Percentiles rank a stretch among this genome's conserved stretches.
phyloP scores from a whole-genome alignment of 2,888 invertebrate species.

The Calliopum simillimum region DNA sequence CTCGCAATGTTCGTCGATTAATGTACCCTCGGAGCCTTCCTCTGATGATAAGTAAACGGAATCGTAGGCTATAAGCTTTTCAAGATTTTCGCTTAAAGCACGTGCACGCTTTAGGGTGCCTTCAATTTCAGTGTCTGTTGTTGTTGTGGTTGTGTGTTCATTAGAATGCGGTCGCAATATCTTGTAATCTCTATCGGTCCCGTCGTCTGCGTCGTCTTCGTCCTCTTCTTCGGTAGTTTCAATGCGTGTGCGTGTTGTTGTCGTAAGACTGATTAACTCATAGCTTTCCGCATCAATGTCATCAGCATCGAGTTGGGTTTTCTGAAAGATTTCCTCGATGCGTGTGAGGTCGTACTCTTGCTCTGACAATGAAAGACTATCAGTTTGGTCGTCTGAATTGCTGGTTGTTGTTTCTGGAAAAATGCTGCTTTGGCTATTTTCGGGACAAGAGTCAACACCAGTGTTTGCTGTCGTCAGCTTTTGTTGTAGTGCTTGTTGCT shows the following conservation, averaged over 20 bases:
- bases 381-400: conserved; percentile 65
- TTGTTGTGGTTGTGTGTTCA: conserved; percentile 32
- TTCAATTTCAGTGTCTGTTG: conserved; percentile 38
- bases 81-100: conserved; percentile 50
- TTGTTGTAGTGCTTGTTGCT: conserved; percentile 36
- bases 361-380: conserved; percentile 62
- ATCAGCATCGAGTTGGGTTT: conserved; percentile 47
- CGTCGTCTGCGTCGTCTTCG: conserved; percentile 35
- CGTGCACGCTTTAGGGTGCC: conserved; percentile 52
- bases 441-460: conserved; percentile 60
- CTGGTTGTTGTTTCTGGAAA: conserved; percentile 66
- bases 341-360: conserved; percentile 64
- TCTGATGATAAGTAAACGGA: conserved; percentile 67
- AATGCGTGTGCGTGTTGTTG: conserved; percentile 56
- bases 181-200: conserved; percentile 31
- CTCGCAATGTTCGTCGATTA: conserved; percentile 57
- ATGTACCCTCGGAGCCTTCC: conserved; percentile 63
- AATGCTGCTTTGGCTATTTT: conserved; percentile 64
- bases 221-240: conserved; percentile 57
- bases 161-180: conserved; percentile 29
- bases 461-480: conserved; percentile 44
- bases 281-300: conserved; percentile 54
- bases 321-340: conserved; percentile 60
- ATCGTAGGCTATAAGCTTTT: conserved; percentile 65
- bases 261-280: conserved; percentile 61